Conservation (phyloP, 2,113 vertebrate genomes). For the cattle (Bos taurus) region ARS-UCD2.0 NC_037339.1:49644001-49644500, state of each 20-base stretch:
- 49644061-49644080: background rate
- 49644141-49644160: background rate
- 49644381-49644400: background rate
- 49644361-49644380: constrained; percentile 33
- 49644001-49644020: background rate
- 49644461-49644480: constrained; percentile 35
- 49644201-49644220: background rate
- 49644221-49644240: constrained; percentile 16
- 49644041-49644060: background rate
- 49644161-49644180: background rate
- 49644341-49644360: background rate
- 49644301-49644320: constrained; percentile 41
- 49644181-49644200: background rate
- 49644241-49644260: constrained; percentile 40
- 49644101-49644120: background rate
- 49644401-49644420: constrained; percentile 29
- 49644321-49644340: constrained; percentile 33
- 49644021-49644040: background rate
- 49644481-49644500: background rate
- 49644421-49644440: constrained; percentile 40
- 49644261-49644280: background rate
- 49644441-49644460: constrained; percentile 3
- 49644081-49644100: background rate
- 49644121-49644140: background rate
- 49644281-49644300: background rate